Evolutionary conservation across 2,113 vertebrate species (phyloP).

Genomic region (Python bivittatus): DNA sequence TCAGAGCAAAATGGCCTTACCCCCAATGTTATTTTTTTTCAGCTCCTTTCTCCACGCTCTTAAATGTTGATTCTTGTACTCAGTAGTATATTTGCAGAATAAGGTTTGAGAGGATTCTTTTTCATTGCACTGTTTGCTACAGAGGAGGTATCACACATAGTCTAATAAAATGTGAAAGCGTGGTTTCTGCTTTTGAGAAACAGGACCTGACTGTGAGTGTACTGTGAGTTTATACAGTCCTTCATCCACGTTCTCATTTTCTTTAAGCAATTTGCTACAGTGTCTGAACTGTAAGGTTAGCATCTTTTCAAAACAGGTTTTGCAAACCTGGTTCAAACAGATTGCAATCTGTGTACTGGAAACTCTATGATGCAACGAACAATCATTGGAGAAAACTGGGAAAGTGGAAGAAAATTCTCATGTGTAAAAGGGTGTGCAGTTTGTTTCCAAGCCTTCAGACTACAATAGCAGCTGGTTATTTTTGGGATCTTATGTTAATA

Average conservation of each 20-base stretch:
- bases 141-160: not conserved
- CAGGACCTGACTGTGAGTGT: not conserved
- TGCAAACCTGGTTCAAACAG: not conserved
- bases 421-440: not conserved
- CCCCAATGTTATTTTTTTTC: not conserved
- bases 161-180: not conserved
- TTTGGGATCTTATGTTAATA: not conserved
- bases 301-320: not conserved
- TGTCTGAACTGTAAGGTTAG: not conserved
- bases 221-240: not conserved
- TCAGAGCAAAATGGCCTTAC: not conserved
- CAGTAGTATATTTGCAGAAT: not conserved
- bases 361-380: not conserved
- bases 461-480: not conserved
- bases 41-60: not conserved
- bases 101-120: slow-evolving; percentile 3
- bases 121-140: not conserved
- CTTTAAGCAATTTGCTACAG: not conserved
- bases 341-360: not conserved
- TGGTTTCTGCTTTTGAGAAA: not conserved
- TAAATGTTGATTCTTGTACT: slow-evolving; percentile 2
- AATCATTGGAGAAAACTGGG: not conserved
- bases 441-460: not conserved
- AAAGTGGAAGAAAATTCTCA: not conserved
- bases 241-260: not conserved